A percentile compares a stretch with the other conserved stretches of the same genome.
These are phyloP conservation scores for Drosophila sucinea DNA, from an alignment of 1,140 invertebrate species.

Conservation along the genomic window DNA sequence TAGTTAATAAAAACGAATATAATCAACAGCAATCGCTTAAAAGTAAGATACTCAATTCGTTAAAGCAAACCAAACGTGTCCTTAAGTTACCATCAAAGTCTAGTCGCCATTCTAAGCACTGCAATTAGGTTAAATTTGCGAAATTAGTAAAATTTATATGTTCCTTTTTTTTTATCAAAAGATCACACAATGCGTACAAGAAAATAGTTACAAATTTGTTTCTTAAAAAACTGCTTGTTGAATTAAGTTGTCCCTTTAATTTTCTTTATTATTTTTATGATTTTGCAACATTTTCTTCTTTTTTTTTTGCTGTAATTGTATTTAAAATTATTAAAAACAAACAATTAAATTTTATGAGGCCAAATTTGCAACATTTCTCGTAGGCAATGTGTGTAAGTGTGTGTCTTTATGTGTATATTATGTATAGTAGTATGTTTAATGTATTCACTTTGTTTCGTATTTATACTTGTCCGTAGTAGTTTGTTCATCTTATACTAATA, in stretches of 20 bases:
- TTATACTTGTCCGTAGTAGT: slow-evolving; percentile 21
- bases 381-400: slow-evolving; percentile 55
- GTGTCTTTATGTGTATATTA: slow-evolving; percentile 45
- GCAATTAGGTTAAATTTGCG: neutral
- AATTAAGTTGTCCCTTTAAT: neutral
- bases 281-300: slow-evolving; percentile 19
- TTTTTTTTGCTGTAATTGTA: neutral
- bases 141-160: slow-evolving; percentile 22
- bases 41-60: slow-evolving; percentile 77
- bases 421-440: neutral
- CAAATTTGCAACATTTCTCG: slow-evolving; percentile 69
- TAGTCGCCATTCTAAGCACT: slow-evolving; percentile 42
- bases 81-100: slow-evolving; percentile 61
- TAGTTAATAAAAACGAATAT: slow-evolving; percentile 80
- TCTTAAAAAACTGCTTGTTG: neutral
- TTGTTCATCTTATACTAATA: slow-evolving; percentile 19
- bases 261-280: slow-evolving; percentile 27
- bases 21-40: slow-evolving; percentile 77
- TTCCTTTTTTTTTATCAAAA: slow-evolving; percentile 19
- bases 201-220: slow-evolving; percentile 35
- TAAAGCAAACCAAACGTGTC: slow-evolving; percentile 63
- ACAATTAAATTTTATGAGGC: slow-evolving; percentile 17
- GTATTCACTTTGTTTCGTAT: slow-evolving; percentile 33
- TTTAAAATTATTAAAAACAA: slow-evolving; percentile 52
- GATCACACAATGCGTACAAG: slow-evolving; percentile 25